Base-by-base conservation (phyloP, 1,140 invertebrate species). In the Trichoplusia ni region DNA sequence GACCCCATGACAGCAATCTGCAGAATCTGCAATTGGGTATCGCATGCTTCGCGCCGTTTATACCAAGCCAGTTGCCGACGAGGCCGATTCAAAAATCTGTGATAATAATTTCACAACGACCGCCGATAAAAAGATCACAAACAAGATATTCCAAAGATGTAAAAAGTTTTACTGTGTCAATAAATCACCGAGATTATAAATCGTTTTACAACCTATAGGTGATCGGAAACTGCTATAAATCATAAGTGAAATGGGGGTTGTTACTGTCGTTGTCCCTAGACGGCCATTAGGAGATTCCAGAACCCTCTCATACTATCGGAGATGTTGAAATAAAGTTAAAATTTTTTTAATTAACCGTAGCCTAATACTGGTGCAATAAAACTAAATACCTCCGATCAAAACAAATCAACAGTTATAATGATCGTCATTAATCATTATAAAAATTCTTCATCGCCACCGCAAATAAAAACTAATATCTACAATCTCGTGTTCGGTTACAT, bases 111-210 rank as follows among this genome's bases (percentile, higher is more conserved):
- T 38, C 16, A 29, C 35, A 11, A 53, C 18, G 27, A 18, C 18
- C 23, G 6, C 3, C 27, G 49, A 53, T 53, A 42, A 63, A 53
- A 42, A 63, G 29, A 47, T 44, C 11, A 47, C 31, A 47, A 60
- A 60, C 40, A 23, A 60, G 40, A 47, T 60, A 60, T 35, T 42
- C 44, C 16, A n/a, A 51, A 47, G 67, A 67, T 69, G 66, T 75
- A 78, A 73, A 73, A 81, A 79, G 37, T 74, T 80, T 80, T 75
- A 73, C 71, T 64, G 58, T 75, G 56, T 63, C 77, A 61, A 82
- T 86, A 86, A 86, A 86, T 86, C 83, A 79, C 73, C 53, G 62
- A 73, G 71, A 81, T 82, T 82, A 74, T 82, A 84, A 84, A 84
- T 84, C 76, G 79, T 79, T 84, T 76, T 78, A 83, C 76, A 79